Base-by-base conservation (phyloP, 2,797 vertebrate species). In the Orestias chungarensis region DNA sequence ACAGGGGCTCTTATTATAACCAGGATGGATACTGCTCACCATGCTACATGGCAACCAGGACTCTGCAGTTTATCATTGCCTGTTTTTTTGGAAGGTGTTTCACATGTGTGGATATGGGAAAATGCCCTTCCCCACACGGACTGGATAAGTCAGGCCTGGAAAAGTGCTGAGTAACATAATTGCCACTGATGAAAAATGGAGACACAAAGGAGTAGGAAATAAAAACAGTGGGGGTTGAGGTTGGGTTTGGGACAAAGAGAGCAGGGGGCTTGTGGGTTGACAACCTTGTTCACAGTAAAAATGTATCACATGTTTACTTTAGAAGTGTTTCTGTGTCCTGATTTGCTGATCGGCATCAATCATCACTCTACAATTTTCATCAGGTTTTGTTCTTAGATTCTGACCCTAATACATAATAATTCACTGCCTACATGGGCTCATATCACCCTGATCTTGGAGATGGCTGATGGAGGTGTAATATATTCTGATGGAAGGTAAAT, bases 121-220 rank as follows among this genome's bases (percentile, higher is more conserved):
- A 66, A 64, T 67, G 67, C 71, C 75, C 76, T 35, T 78, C 65
- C 71, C 81, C 69, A 27, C n/a, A 77, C 77, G 49, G 80, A 75
- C 62, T 5, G 71, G 52, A 81, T 87, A 61, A 80, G 85, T 77
- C 86, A 64, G 82, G 83, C 74, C 73, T 79, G 87, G 70, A 52
- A 86, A 86, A 88, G 50, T 86, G 87, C 82, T 83, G 90, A 87
- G 89, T 75, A 82, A 64, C 82, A 84, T 75, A 83, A 82, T 85
- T 90, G 81, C 91, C 88, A 89, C 75, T 85, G 89, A 78, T 90
- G 87, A 93, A 88, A 94, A 94, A 91, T 93, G 85, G 86, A 85
- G 90, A 66, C 65, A 62, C 73, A 81, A 73, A 70, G 89, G 88
- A 85, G 47, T 6, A 76, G 73, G 76, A 86, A 23, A 50, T 23